Evolutionary conservation across 2,888 invertebrate genomes (phyloP), one percentile per base, ranked within the genome.

Genomic region (Fissipunctia ypsillon): DNA sequence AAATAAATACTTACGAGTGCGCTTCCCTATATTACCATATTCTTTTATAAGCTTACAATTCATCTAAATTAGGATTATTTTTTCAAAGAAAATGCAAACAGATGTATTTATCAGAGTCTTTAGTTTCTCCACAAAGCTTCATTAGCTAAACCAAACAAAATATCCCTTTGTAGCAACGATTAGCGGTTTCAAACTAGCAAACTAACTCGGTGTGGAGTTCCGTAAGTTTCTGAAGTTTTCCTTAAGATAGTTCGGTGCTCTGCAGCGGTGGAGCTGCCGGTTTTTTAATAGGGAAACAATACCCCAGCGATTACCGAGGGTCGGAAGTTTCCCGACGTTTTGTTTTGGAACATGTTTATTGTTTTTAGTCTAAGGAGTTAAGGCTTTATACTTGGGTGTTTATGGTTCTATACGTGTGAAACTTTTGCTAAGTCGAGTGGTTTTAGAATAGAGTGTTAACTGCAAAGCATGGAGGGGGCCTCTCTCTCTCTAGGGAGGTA

Each of bases 141-240:
- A 65, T 35, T 28, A 54, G 25, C n/a, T 14, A 25, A 43, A 65
- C 25, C 35, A 57, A 76, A 73, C 60, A 69, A 74, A 74, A 73
- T 70, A 56, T 69, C 63, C 71, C 85, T 90, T 89, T 91, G 88
- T 88, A 78, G 76, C 76, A 76, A 86, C 88, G 85, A 90, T 91
- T 88, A 89, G 85, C 82, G 81, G 68, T 82, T 69, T 77, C 78
- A 69, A 81, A 81, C 75, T 75, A 70, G 12, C 1, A 35, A 73
- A 77, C 76, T 71, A 81, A 86, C 81, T 84, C 77, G 59, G 43
- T 66, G 81, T 87, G 78, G 84, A 84, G 63, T 71, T 57, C 41
- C 57, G 54, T 31, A 84, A 89, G 80, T 88, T 88, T 78, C 67
- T 59, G 59, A 81, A 84, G 85, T 87, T 82, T 65, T 75, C 50